Evolutionary conservation across 2,797 vertebrate genomes (phyloP).

Genomic region (Melanotaenia trifasciata): DNA sequence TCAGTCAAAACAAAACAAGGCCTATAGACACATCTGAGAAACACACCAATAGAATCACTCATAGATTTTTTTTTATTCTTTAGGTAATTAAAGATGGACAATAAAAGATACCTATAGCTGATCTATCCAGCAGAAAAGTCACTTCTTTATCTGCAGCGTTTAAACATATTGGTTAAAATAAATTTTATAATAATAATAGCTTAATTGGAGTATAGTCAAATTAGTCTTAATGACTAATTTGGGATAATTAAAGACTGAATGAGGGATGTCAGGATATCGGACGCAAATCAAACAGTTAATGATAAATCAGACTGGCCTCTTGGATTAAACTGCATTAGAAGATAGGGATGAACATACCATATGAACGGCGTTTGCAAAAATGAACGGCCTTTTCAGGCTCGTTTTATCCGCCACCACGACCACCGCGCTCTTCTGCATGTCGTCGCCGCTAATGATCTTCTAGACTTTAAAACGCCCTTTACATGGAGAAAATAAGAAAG

Average conservation of each 20-base stretch:
- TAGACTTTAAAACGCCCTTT: conserved; percentile 23
- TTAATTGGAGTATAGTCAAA: not conserved
- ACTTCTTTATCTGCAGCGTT: not conserved
- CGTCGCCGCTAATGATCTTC: conserved; percentile 42
- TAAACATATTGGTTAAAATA: not conserved
- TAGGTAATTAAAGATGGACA: not conserved
- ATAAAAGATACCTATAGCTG: not conserved
- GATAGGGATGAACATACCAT: conserved; percentile 65
- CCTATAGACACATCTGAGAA: conserved; percentile 11
- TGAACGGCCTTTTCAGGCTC: conserved; percentile 79
- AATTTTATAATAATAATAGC: not conserved
- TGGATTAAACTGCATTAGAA: conserved; percentile 14
- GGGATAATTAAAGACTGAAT: not conserved
- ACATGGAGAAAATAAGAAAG: conserved; percentile 27
- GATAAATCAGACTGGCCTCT: conserved; percentile 26
- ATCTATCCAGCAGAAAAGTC: not conserved
- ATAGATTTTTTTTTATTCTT: not conserved
- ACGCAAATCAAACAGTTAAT: not conserved
- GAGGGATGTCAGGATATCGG: not conserved
- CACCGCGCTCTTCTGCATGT: conserved; percentile 79
- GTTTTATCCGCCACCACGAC: conserved; percentile 80
- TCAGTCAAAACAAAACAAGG: conserved; percentile 23
- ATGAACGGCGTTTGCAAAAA: conserved; percentile 77
- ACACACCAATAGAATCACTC: conserved; percentile 14
- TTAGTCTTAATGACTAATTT: not conserved